These are phyloP conservation scores for Orius insidiosus DNA, from an alignment of 1,140 invertebrate species.

Conservation along the genomic window DNA sequence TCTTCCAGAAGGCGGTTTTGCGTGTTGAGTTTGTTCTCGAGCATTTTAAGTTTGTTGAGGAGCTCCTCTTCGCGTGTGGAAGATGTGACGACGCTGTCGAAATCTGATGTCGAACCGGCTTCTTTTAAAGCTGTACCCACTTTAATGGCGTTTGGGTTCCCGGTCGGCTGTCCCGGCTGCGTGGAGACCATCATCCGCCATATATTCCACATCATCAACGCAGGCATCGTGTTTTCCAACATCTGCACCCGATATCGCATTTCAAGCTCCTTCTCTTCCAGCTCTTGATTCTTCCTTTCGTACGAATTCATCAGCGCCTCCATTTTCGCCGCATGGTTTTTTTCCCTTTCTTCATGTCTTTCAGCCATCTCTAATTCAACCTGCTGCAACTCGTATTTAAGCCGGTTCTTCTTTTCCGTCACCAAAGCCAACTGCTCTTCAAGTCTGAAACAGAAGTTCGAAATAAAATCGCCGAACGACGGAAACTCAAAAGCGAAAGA, in stretches of 20 bases:
- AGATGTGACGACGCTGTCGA: neutral
- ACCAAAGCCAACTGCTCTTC: slow-evolving; percentile 20
- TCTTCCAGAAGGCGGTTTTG: slow-evolving; percentile 13
- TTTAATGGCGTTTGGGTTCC: neutral
- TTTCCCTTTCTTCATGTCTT: slow-evolving; percentile 18
- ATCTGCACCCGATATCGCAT: slow-evolving; percentile 37
- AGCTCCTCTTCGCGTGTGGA: slow-evolving; percentile 11
- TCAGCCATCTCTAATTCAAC: slow-evolving; percentile 18
- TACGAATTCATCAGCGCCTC: slow-evolving; percentile 25
- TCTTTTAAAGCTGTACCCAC: neutral
- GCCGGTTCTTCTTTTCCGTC: slow-evolving; percentile 20
- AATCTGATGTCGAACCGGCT: neutral
- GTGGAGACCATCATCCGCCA: slow-evolving; percentile 22
- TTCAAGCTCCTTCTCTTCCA: slow-evolving; percentile 38
- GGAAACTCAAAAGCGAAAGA: too few relatives aligned
- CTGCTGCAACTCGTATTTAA: slow-evolving; percentile 20
- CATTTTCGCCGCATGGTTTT: slow-evolving; percentile 14
- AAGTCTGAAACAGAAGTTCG: slow-evolving; percentile 15
- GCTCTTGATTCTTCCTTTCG: slow-evolving; percentile 36
- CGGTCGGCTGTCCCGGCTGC: neutral
- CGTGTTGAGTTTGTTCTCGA: slow-evolving; percentile 29
- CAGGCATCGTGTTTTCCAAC: slow-evolving; percentile 42
- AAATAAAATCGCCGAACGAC: too few relatives aligned
- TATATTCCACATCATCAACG: slow-evolving; percentile 42
- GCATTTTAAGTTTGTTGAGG: slow-evolving; percentile 8